Base-by-base conservation (phyloP, 1,140 invertebrate genomes). In the Drosophila littoralis region DNA sequence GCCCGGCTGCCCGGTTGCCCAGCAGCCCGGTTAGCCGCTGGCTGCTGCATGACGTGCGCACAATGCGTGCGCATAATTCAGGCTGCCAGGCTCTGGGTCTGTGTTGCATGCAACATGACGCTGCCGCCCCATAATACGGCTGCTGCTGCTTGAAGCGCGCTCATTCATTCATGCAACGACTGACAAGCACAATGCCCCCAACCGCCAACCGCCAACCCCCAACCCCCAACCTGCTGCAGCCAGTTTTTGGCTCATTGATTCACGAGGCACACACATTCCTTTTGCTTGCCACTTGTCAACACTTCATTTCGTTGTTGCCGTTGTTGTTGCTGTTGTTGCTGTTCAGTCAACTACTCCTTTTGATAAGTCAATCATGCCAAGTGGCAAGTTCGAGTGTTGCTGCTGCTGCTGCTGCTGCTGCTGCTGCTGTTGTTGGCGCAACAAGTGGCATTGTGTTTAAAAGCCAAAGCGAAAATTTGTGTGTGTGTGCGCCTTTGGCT, bases 11-110 rank as follows among this genome's bases (percentile, higher is more conserved):
- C 59, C 45, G 55, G 35, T 33, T 48, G 58, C 57, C 9, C 7
- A 17, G 17, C 1, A 12, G 40, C 13, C 45, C 45, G 45, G 17
- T 22, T 46, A 15, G 45, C 45, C n/a, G 8, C 22, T 65, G 57
- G 57, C 45, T 58, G 52, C 74, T 48, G 77, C 77, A 89, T 88
- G 84, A 89, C 84, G 84, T 89, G 84, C 81, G 84, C 84, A 89
- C 84, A 89, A 89, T 89, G 84, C 84, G 84, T 89, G 84, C 84
- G 85, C 84, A 89, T 89, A 89, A 89, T 89, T 89, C 84, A 89
- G 84, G 69, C 61, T 74, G 69, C 46, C 36, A 35, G 15, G 55
- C 69, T 61, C 59, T 22, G 55, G 67, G 52, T 61, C 10, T 43
- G 43, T 70, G 79, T 77, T 88, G 83, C 83, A 88, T 88, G 83